Percentiles rank a stretch among this genome's conserved stretches.
phyloP scores from a whole-genome alignment of 2,888 invertebrate species.

The Papilio demoleus region DNA sequence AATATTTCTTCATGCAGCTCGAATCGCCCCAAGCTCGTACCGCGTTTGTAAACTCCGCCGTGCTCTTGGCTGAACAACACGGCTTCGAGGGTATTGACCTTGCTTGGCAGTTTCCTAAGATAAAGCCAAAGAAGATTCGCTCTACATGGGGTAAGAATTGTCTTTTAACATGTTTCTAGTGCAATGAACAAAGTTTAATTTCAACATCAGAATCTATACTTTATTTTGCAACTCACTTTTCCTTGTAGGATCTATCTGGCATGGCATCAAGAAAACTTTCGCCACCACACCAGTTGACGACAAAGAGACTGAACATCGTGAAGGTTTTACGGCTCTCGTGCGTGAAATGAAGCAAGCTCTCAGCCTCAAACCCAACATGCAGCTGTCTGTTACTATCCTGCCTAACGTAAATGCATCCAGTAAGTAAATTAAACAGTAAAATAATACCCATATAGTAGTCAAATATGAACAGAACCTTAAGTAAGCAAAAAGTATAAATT shows the following conservation, averaged over 20 bases:
- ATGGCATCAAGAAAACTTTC: constrained; percentile 90
- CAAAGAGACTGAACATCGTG: constrained; percentile 91
- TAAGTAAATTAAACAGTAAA: constrained; percentile 66
- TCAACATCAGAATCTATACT: too few species aligned
- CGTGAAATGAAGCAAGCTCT: constrained; percentile 89
- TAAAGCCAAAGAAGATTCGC: constrained; percentile 91
- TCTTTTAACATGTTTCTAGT: neutral
- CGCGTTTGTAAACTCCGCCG: constrained; percentile 90
- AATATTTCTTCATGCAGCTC: constrained; percentile 76
- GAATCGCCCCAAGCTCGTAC: constrained; percentile 89
- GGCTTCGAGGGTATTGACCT: constrained; percentile 95
- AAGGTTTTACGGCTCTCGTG: constrained; percentile 90
- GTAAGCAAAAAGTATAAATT: too few species aligned
- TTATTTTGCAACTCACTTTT: too few species aligned
- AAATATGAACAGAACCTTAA: too few species aligned
- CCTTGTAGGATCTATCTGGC: constrained; percentile 86
- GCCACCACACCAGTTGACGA: constrained; percentile 89
- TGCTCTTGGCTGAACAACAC: constrained; percentile 87
- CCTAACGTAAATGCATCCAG: constrained; percentile 91
- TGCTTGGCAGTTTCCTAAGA: constrained; percentile 92
- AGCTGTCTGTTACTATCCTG: constrained; percentile 86
- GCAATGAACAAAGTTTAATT: too few species aligned
- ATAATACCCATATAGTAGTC: too few species aligned
- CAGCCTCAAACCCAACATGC: constrained; percentile 86
- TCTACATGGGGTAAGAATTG: constrained; percentile 80